Evolutionary conservation across 2,888 invertebrate species (phyloP), one percentile per base, ranked within the genome.

Genomic region (Ophion obscuratus): DNA sequence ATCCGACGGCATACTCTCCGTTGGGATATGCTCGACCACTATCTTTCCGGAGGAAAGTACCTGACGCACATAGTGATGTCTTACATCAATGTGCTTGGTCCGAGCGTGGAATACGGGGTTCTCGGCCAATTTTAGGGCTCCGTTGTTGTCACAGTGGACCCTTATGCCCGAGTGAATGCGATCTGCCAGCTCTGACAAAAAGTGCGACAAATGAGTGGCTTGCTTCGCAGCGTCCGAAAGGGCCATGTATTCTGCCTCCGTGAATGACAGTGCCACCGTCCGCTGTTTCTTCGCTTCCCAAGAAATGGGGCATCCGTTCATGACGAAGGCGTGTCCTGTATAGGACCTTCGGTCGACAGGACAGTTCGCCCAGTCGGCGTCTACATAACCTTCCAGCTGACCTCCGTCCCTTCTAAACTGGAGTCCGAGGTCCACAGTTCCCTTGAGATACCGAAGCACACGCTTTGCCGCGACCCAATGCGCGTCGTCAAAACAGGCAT

Each of bases 401-500:
- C 76, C 73, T 7, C 64, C 76, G 0, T 20, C 62, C 20, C 73
- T 80, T 9, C 62, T 31, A 59, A 84, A 90, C 1, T 53, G n/a
- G 6, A 91, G 70, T 14, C 89, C 87, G 9, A 81, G 27, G 11
- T 88, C 62, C 20, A 14, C 36, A 1, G 90, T 89, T 20, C 83
- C 84, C 36, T 87, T 87, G 7, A 91, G 59, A 36, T 91, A 91
- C 7, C 88, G 62, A 0, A 90, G 77, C 2, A 90, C 84, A 6
- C 86, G 64, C 61, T 90, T 90, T 2, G 88, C 89, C 3, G 89
- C 89, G 14, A 70, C 81, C 89, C 90, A 91, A 67, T 91, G 90
- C 0, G 24, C 31, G 31, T 85, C 64, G 11, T 84, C 79, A 74
- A 81, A 87, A 40, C 86, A 78, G 17, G 79, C 20, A 3, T 80